Conservation (phyloP, 2,888 invertebrate species). For the Amphipoea oculea region DNA sequence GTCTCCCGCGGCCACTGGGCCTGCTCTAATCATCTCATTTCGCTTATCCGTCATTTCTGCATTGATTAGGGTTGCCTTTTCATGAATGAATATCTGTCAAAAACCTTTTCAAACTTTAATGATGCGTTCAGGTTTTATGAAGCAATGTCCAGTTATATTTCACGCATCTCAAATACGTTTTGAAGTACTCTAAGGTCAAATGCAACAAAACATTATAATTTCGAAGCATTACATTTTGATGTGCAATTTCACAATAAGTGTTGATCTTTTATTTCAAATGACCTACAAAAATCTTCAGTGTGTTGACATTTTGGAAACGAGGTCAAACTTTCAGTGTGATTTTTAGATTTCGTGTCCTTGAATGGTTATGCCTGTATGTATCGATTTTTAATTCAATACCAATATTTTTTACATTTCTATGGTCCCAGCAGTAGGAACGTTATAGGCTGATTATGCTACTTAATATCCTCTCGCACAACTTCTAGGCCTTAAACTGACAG, state of each 20-base stretch:
- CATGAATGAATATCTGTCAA: conserved; percentile 10
- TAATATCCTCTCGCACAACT: too few species aligned
- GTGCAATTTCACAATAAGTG: conserved; percentile 37
- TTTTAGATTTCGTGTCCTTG: conserved; percentile 15
- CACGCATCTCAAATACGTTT: conserved; percentile 5
- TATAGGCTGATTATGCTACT: too few species aligned
- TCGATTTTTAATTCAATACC: conserved; percentile 26
- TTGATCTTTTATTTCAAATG: conserved; percentile 28
- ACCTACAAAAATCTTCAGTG: conserved; percentile 20
- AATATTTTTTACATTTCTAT: too few species aligned
- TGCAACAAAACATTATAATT: conserved; percentile 24
- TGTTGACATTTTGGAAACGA: conserved; percentile 36
- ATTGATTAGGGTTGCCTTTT: neutral
- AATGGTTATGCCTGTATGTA: conserved; percentile 3
- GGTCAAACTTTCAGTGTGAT: conserved; percentile 32
- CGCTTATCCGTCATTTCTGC: neutral
- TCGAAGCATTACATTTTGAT: conserved; percentile 36
- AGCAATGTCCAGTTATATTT: conserved; percentile 8
- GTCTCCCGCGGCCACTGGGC: too few species aligned
- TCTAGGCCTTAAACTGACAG: neutral
- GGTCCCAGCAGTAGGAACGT: too few species aligned
- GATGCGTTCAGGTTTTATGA: conserved; percentile 19
- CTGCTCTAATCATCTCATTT: too few species aligned
- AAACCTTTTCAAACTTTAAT: conserved; percentile 1
- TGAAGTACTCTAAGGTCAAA: conserved; percentile 26